These are phyloP conservation scores for Melopsittacus undulatus DNA, from an alignment of 2,797 vertebrate genomes.

Conservation along the genomic window DNA sequence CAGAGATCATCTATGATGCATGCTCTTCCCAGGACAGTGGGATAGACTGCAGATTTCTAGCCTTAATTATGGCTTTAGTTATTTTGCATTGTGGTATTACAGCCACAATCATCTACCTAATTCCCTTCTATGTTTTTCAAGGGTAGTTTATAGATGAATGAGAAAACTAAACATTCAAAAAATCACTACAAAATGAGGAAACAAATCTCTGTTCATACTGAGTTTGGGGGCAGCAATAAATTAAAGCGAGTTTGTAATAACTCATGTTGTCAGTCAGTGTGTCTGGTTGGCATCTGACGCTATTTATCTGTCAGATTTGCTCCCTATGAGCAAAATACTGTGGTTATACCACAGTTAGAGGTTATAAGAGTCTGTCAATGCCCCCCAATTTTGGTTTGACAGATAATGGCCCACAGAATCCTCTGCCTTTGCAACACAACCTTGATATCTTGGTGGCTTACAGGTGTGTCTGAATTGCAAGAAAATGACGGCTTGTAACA, in stretches of 20 bases:
- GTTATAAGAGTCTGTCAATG: background rate
- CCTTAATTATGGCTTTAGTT: background rate
- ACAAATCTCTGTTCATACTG: background rate
- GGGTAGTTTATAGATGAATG: background rate
- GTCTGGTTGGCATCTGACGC: background rate
- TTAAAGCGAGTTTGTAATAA: background rate
- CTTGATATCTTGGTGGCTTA: fast-evolving
- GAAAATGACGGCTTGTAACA: background rate
- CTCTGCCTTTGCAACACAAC: background rate
- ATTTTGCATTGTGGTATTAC: background rate
- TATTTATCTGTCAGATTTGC: background rate
- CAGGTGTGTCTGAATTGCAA: background rate
- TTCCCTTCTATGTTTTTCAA: background rate
- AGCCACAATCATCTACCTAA: background rate
- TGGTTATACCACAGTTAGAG: background rate
- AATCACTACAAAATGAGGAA: background rate
- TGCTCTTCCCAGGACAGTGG: background rate
- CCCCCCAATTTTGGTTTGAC: background rate
- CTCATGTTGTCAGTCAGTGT: background rate
- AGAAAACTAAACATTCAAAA: background rate
- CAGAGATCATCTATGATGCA: fast-evolving
- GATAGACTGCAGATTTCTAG: background rate
- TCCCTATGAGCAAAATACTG: background rate
- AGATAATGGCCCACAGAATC: background rate
- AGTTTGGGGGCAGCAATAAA: background rate